Base-by-base conservation (phyloP, 2,797 vertebrate genomes). In the Tapirus indicus region DNA sequence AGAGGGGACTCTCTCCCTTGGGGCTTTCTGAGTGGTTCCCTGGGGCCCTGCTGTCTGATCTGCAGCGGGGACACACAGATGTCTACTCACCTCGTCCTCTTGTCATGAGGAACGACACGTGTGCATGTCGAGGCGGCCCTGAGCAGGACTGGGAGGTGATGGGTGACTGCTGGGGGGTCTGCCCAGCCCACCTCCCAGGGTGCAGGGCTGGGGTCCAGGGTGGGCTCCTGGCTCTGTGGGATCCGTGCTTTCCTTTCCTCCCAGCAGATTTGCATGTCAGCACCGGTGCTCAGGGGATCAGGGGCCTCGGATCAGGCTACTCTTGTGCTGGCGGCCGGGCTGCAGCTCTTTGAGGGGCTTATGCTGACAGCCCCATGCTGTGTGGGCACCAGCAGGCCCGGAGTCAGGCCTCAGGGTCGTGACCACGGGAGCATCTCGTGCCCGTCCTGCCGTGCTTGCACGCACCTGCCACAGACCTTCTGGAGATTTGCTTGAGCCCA, bases 391-490 rank as follows among this genome's bases (percentile, higher is more conserved):
- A 9, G 58, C 32, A 7, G 6, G 10, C 49, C 32, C 49, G 4
- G 47, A 77, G 47, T 52, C 47, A n/a, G 74, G 5, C 47, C 11
- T 3, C 38, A 7, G 69, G 69, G 3, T 17, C 35, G 3, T 17
- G 41, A 0, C 25, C 25, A 4, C 6, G 0, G 1, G 95, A 96
- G 27, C 1, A 0, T 27, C 27, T 0, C 21, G 5, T n/a, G 44
- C 9, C 13, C 29, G 21, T 3, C 35, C 14, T 0, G 1, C 7
- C 96, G 97, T 95, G 97, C 96, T 97, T 97, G 64, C 27, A 96
- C 97, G 38, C 38, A 38, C 38, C 38, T 38, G 38, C 38, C 38
- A 97, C 97, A 98, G 83, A 91, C 93, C 87, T 62, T 95, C 68
- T 97, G 94, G 25, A 58, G 7, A 91, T 95, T 95, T 96, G 58